Base-by-base conservation (phyloP, 2,797 vertebrate genomes). In the Pipistrellus pygmaeus region DNA sequence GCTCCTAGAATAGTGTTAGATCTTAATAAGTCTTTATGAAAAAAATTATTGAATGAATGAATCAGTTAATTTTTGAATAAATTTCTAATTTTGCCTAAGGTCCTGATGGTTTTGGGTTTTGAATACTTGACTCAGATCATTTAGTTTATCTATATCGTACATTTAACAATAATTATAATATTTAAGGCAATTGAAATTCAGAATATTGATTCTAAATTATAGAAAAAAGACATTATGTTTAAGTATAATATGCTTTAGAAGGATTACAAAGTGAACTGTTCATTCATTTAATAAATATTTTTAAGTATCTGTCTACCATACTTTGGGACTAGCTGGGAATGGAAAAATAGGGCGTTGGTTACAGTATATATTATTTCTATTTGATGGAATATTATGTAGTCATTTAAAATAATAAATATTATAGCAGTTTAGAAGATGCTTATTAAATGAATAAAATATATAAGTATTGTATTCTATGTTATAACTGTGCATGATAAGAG, bases 281-380 rank as follows among this genome's bases (percentile, higher is more conserved):
- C 41, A 85, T 66, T 96, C 5, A 44, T 32, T 93, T 91, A 96
- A 86, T 41, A 66, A 73, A 3, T 85, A 83, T 69, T 81, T 94
- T 86, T 84, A 92, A 78, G 18, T 12, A 85, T n/a, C 32, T 89
- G 15, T 64, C 53, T 85, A 57, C 6, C 8, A 27, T 78, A 89
- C 68, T 89, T 93, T 53, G 46, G 9, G 6, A 82, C 81, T 85
- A 86, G 13, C 20, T 86, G n/a, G 44, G 35, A 87, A 68, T 92
- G 48, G n/a, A 84, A 92, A 83, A 94, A 41, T 80, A 44, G 12
- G 9, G 18, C 84, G 53, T 41, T 76, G 32, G 23, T 66, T 85
- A 82, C 10, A 78, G 23, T 75, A 6, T 88, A 62, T 84, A n/a
- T 18, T 64, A 27, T 48, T 95, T 94, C 30, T 73, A 12, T 83